Evolutionary conservation across 35 echinoderm and acorn worm genomes (phyloP).

Genomic region (Strongylocentrotus purpuratus): DNA sequence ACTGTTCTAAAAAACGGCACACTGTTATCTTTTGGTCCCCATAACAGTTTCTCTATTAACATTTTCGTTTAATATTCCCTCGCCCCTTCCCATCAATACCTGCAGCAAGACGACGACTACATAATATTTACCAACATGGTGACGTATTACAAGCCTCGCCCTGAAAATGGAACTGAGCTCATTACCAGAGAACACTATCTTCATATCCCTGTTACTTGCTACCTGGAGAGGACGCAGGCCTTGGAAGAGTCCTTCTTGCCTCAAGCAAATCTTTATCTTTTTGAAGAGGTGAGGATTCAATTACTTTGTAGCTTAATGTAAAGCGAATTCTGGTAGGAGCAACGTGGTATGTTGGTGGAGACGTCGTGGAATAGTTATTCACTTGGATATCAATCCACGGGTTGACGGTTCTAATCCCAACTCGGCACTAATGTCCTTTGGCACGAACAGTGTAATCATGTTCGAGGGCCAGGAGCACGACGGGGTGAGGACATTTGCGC

Average conservation of each 20-base stretch:
- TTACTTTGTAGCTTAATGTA: neutral
- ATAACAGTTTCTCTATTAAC: neutral
- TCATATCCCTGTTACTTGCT: neutral
- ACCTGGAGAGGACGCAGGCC: neutral
- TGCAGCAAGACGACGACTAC: neutral
- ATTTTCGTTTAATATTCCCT: too few relatives aligned
- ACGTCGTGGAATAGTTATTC: too few relatives aligned
- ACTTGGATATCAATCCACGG: too few relatives aligned
- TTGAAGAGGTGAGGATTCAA: neutral
- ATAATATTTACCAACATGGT: neutral
- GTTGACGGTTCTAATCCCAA: too few relatives aligned
- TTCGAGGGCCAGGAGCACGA: too few relatives aligned
- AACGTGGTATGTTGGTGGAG: too few relatives aligned
- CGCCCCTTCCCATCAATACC: neutral
- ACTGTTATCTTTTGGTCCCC: too few relatives aligned
- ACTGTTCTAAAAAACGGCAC: too few relatives aligned
- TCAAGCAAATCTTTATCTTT: neutral
- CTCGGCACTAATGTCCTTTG: too few relatives aligned
- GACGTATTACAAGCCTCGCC: neutral
- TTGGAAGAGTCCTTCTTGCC: neutral
- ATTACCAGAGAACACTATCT: constrained; percentile 17
- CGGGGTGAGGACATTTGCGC: too few relatives aligned
- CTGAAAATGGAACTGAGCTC: neutral
- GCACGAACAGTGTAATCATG: too few relatives aligned
- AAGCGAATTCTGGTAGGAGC: neutral